Conservation (phyloP, 2,113 vertebrate species). For the Meriones unguiculatus region DNA sequence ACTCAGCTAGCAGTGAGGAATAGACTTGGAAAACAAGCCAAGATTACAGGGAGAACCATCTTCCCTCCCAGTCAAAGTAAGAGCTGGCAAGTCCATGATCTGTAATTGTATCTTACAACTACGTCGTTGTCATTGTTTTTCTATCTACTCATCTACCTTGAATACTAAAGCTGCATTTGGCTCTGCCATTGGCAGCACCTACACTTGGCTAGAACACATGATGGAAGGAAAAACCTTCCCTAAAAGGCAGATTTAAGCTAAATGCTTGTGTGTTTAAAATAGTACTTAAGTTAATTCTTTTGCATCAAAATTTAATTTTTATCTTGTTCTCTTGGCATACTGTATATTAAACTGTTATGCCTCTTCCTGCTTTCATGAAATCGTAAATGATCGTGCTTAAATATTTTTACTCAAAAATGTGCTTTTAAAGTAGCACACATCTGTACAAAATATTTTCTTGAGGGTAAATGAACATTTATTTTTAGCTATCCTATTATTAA, state of each 20-base stretch:
- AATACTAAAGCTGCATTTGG: constrained; percentile 60
- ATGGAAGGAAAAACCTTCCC: not conserved
- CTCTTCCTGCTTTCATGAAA: not conserved
- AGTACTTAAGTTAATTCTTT: not conserved
- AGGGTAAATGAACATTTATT: constrained; percentile 45
- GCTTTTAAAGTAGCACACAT: constrained; percentile 42
- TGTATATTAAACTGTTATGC: not conserved
- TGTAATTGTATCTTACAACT: constrained; percentile 75
- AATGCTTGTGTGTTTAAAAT: not conserved
- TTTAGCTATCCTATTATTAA: constrained; percentile 37
- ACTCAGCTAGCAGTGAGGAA: constrained; percentile 78
- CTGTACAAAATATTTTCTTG: constrained; percentile 49
- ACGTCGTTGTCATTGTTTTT: constrained; percentile 69
- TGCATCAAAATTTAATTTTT: not conserved
- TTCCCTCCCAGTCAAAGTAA: constrained; percentile 32
- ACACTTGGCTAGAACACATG: not conserved
- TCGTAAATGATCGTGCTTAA: not conserved
- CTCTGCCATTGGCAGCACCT: not conserved
- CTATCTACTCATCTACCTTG: constrained; percentile 37
- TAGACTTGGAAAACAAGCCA: constrained; percentile 83
- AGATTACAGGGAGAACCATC: constrained; percentile 67
- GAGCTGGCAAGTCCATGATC: constrained; percentile 76
- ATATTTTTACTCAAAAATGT: constrained; percentile 14
- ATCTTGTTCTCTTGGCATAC: not conserved
- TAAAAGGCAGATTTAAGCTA: not conserved